Conservation (phyloP, 2,888 invertebrate genomes). For the Oegoconia quadripuncta region DNA sequence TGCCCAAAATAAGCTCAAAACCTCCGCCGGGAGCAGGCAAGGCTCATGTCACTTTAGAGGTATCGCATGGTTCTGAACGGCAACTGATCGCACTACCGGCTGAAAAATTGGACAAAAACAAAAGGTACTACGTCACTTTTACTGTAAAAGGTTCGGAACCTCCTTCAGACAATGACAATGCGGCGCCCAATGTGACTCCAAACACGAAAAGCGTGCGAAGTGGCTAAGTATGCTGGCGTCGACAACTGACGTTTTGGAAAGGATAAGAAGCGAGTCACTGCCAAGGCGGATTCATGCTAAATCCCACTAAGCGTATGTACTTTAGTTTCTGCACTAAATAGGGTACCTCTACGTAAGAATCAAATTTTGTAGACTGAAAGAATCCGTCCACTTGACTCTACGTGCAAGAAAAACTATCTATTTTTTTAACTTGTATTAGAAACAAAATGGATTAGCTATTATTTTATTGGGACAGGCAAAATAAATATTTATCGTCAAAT, state of each 20-base stretch:
- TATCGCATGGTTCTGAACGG: conserved; percentile 90
- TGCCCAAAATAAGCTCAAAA: conserved; percentile 83
- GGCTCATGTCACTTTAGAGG: conserved; percentile 85
- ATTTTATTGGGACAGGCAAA: not conserved
- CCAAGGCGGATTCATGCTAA: conserved; percentile 22
- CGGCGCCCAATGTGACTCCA: conserved; percentile 57
- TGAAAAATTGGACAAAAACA: conserved; percentile 91
- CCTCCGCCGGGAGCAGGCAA: conserved; percentile 55
- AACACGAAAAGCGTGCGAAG: conserved; percentile 63
- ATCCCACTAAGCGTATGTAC: conserved; percentile 1
- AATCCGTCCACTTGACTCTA: conserved; percentile 8
- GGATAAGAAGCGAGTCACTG: conserved; percentile 26
- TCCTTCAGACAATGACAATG: conserved; percentile 75
- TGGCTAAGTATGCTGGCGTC: conserved; percentile 30
- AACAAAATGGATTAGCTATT: not conserved
- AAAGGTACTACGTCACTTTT: conserved; percentile 95
- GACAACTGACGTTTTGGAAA: not conserved
- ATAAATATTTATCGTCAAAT: conserved; percentile 14
- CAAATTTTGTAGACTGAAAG: conserved; percentile 8
- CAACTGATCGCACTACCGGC: conserved; percentile 93
- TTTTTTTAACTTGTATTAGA: not conserved
- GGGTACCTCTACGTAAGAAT: not conserved
- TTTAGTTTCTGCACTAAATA: not conserved
- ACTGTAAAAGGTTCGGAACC: conserved; percentile 88
- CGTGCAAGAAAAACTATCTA: not conserved